Evolutionary conservation across 2,888 invertebrate species (phyloP).

Genomic region (Mechanitis mazaeus): DNA sequence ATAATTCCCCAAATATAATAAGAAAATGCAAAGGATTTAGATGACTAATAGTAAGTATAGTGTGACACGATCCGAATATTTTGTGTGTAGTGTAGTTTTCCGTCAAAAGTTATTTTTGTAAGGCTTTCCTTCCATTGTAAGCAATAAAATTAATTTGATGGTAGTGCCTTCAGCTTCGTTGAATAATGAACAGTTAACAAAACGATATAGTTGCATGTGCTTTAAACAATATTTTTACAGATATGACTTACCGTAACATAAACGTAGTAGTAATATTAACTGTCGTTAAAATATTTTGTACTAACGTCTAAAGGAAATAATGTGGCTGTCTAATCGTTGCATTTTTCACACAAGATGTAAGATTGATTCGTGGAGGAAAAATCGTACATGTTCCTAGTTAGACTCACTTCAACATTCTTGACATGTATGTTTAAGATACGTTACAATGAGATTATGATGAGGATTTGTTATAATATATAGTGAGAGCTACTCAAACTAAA

Average conservation of each 20-base stretch:
- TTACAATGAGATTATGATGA: conserved; percentile 47
- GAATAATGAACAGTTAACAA: conserved; percentile 51
- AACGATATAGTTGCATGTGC: conserved; percentile 67
- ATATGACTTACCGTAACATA: conserved; percentile 71
- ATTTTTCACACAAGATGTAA: conserved; percentile 65
- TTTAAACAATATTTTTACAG: conserved; percentile 74
- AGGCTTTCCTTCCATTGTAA: conserved; percentile 67
- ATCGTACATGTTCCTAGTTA: conserved; percentile 67
- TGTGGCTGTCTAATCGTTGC: conserved; percentile 71
- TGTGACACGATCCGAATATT: conserved; percentile 43
- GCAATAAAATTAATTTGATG: conserved; percentile 69
- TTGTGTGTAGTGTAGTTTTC: conserved; percentile 39
- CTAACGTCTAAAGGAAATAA: conserved; percentile 55
- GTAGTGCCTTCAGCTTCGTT: conserved; percentile 76
- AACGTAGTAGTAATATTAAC: conserved; percentile 66
- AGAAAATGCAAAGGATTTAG: conserved; percentile 42
- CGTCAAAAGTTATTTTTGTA: conserved; percentile 70
- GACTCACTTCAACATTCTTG: conserved; percentile 55
- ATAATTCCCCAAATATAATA: conserved; percentile 49
- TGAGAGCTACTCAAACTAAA: conserved; percentile 39
- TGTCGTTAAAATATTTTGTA: conserved; percentile 67
- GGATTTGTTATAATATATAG: conserved; percentile 40
- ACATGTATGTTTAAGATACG: conserved; percentile 53
- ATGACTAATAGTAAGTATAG: conserved; percentile 47
- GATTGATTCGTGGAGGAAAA: conserved; percentile 47